These are phyloP conservation scores for Eulemur rufifrons DNA, from an alignment of 2,113 vertebrate species.

Conservation along the genomic window DNA sequence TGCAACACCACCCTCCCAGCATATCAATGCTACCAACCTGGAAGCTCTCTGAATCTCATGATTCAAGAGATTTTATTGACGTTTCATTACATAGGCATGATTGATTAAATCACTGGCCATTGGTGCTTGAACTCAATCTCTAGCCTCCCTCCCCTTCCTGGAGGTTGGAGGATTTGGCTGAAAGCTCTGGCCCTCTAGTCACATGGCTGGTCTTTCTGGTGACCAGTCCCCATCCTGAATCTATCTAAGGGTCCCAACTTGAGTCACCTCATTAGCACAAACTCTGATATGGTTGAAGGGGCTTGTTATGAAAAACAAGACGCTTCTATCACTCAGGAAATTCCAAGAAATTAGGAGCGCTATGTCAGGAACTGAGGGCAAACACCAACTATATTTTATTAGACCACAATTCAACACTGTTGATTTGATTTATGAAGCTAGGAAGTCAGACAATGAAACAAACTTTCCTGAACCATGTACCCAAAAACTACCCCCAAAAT, in stretches of 20 bases:
- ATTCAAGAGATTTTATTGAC: not conserved
- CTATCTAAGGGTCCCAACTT: not conserved
- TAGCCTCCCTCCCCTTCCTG: not conserved
- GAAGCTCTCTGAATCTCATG: not conserved
- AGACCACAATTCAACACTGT: not conserved
- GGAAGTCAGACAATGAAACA: constrained; percentile 13
- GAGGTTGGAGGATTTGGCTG: not conserved
- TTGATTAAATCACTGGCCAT: not conserved
- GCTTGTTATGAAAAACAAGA: not conserved
- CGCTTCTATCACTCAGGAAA: not conserved
- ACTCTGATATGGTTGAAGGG: not conserved
- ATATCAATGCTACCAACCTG: not conserved
- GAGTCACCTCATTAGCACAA: not conserved
- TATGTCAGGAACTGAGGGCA: not conserved
- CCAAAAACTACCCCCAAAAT: not conserved
- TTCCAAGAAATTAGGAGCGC: not conserved
- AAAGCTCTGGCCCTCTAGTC: not conserved
- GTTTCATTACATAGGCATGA: not conserved
- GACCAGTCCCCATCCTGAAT: not conserved
- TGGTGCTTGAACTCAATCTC: not conserved
- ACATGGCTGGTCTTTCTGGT: not conserved
- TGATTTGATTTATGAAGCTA: constrained; percentile 26
- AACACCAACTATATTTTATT: constrained; percentile 18
- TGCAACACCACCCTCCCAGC: not conserved
- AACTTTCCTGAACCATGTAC: constrained; percentile 4